Percentiles rank a stretch among this genome's conserved stretches.
These are phyloP conservation scores for Ornithoptera alexandrae DNA, from an alignment of 2,888 invertebrate genomes.

Conservation along the genomic window DNA sequence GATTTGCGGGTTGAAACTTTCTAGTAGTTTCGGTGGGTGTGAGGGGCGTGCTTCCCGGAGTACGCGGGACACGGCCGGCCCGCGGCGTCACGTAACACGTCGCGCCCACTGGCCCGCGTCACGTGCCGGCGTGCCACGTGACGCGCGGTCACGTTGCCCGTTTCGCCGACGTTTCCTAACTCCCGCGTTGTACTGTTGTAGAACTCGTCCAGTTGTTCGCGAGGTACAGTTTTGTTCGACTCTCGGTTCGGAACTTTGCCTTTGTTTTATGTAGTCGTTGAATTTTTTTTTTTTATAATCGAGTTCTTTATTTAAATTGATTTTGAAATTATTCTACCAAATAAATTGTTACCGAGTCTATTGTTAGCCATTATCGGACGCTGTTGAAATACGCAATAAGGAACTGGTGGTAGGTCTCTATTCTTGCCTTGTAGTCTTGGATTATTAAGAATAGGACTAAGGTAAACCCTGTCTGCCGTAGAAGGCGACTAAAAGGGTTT, in stretches of 20 bases:
- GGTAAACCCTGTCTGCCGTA: no score
- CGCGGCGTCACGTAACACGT: conserved; percentile 14
- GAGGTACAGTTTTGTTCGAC: conserved; percentile 1
- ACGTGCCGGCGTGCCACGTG: conserved; percentile 17
- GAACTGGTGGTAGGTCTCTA: no score
- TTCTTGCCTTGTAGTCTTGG: no score
- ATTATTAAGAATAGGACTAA: no score
- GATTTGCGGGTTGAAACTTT: neutral
- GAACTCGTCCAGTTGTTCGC: conserved; percentile 7
- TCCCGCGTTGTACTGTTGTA: conserved; percentile 11
- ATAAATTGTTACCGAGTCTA: no score
- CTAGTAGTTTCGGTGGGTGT: neutral
- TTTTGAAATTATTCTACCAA: no score
- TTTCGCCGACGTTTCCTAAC: conserved; percentile 8
- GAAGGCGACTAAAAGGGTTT: no score
- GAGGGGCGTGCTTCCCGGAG: neutral
- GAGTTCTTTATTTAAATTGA: no score
- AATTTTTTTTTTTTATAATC: no score
- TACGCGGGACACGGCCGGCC: neutral
- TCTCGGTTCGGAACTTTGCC: neutral
- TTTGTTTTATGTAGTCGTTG: neutral
- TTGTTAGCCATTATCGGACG: no score
- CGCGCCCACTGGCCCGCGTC: conserved; percentile 1
- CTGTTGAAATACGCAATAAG: no score
- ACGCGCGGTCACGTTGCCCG: conserved; percentile 16